Evolutionary conservation across 2,797 vertebrate genomes (phyloP), one percentile per base, ranked within the genome.

Genomic region (Pyrocephalus nanus): DNA sequence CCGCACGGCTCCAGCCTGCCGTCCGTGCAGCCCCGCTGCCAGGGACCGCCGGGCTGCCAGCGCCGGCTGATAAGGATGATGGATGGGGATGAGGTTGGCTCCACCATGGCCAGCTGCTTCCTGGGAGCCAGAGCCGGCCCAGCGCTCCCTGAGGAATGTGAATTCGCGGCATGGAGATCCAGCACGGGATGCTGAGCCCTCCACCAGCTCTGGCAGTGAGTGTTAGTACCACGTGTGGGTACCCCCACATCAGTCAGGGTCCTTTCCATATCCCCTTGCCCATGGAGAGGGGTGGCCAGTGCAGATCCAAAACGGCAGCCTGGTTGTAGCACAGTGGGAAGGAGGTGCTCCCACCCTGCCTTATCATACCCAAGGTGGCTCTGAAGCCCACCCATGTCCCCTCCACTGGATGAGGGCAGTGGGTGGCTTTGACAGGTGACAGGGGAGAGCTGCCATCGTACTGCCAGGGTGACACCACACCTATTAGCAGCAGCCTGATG

Each of bases 11-110:
- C 95, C 89, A 67, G 91, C 97, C 88, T 64, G 95, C 94, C 75
- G 97, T 95, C 93, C 87, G 17, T 65, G 81, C 93, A 36, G 97
- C 97, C 96, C 95, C 50, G 66, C 95, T 97, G 97, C 97, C 97
- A 96, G 96, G 98, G 97, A 94, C 98, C 62, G 60, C 97, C 45
- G 76, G 86, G 95, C 98, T 93, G 98, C 98, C 98, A 98, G 98
- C 95, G n/a, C 97, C 47, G 27, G 80, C 98, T 98, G 99, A 99
- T 99, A 99, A 99, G 98, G 97, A 97, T 99, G 99, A 99, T 98
- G 98, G 98, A 99, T 99, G 97, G 96, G 97, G 96, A 98, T 96
- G 97, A 97, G 97, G 97, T 97, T 99, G 99, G 99, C 99, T 99
- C 99, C 99, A 98, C 97, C 92, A 92, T 25, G 98, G 98, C 98